A percentile compares a stretch with the other conserved stretches of the same genome.
These are phyloP conservation scores for Callosobruchus maculatus DNA, from an alignment of 2,888 invertebrate genomes.

Conservation along the genomic window DNA sequence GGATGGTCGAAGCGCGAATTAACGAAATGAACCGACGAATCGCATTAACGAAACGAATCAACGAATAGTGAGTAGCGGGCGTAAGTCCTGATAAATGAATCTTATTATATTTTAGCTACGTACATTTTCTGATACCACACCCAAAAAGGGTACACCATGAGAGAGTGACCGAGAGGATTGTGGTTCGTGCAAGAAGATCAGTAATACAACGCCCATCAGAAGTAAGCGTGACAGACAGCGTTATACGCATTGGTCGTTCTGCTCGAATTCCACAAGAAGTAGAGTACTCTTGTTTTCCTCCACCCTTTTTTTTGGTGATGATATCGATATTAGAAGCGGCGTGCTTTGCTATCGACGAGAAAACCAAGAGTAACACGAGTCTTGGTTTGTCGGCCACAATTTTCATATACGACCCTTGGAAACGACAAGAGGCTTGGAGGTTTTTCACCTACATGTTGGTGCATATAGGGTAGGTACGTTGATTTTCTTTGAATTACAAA, in stretches of 20 bases:
- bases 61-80: no score
- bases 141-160: background rate
- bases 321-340: constrained; percentile 83
- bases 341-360: constrained; percentile 52
- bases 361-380: constrained; percentile 28
- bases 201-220: background rate
- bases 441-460: constrained; percentile 94
- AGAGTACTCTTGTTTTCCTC: constrained; percentile 69
- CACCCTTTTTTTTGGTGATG: constrained; percentile 84
- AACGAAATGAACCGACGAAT: no score
- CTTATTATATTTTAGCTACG: background rate
- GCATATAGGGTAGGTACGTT: constrained; percentile 71
- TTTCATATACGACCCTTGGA: constrained; percentile 82
- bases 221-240: background rate
- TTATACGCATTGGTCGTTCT: background rate
- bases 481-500: background rate
- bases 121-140: background rate
- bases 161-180: background rate
- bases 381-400: constrained; percentile 70
- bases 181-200: background rate
- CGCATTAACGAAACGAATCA: no score
- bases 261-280: background rate
- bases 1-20: no score
- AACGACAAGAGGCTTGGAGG: constrained; percentile 86
- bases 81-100: no score